Base-by-base conservation (phyloP, 2,888 invertebrate species). In the Girardia tigrina region DNA sequence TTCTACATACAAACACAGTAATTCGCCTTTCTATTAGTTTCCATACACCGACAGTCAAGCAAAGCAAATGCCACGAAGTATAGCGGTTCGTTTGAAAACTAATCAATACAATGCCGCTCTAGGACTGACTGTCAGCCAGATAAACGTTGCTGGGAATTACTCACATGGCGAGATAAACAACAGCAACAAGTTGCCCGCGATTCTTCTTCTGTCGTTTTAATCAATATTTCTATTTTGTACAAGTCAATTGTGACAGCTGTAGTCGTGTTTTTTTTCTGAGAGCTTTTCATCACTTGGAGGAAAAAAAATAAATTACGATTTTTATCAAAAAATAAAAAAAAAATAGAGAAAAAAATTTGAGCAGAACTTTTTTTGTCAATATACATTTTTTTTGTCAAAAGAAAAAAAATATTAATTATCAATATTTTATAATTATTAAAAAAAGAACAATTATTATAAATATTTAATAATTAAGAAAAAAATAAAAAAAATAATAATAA, bases 41-140 rank as follows among this genome's bases (percentile, higher is more conserved):
- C 56, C 56, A 56, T 56, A 56, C 56, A 56, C 56, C 56, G 56
- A 56, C 56, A 56, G 56, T 56, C 56, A 56, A 56, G 56, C 56
- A 56, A 56, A 56, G 56, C 56, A 56, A 56, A 56, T 56, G 56
- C 56, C 56, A 56, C 56, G 56, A 56, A 56, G 56, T 56, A 56
- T 23, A 56, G 56, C 56, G 56, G 56, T 56, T 56, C 56, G 56
- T 56, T 56, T 56, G 56, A 56, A 56, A 56, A 56, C 56, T 56
- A 56, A 56, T 56, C 56, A 56, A 56, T 56, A 56, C 56, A 56
- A 56, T 56, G 56, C 56, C 56, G 56, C 56, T 56, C 56, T 56
- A 56, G 56, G n/a, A 56, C 56, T 56, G 56, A 4, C 56, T 56
- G 56, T 56, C 56, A 56, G 56, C 56, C 56, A 56, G 56, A 56